Evolutionary conservation across 2,797 vertebrate genomes (phyloP).

Genomic region (Glyptemys insculpta): DNA sequence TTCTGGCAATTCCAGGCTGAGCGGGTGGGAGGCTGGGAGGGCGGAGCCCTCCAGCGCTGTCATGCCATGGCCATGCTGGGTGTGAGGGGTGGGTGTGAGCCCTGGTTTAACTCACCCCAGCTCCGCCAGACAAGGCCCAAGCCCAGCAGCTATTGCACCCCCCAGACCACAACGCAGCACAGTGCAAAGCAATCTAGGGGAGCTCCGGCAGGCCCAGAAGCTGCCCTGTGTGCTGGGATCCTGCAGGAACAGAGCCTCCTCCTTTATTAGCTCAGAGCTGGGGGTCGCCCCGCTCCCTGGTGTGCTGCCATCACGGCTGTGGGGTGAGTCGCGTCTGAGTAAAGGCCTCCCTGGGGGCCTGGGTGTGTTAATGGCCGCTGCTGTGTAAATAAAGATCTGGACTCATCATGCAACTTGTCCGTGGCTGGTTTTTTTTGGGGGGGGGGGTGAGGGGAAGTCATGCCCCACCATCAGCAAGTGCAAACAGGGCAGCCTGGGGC

Average conservation of each 20-base stretch:
- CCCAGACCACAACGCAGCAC: fast-evolving
- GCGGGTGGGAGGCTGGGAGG: fast-evolving
- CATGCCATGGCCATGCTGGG: neutral
- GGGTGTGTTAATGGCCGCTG: neutral
- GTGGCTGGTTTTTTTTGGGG: fast-evolving
- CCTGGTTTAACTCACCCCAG: neutral
- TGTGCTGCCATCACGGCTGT: neutral
- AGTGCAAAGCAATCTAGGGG: neutral
- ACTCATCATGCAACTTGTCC: neutral
- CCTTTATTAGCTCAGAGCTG: fast-evolving
- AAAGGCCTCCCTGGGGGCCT: neutral
- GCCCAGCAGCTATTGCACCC: neutral
- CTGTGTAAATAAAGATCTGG: conserved; percentile 59
- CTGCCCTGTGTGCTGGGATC: neutral
- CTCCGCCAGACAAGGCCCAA: fast-evolving
- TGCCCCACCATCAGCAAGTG: neutral
- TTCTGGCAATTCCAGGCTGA: neutral
- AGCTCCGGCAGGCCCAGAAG: neutral
- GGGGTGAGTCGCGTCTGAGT: neutral
- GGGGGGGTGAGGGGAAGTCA: neutral
- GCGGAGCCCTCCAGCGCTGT: neutral
- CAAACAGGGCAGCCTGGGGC: neutral
- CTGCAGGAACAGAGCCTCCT: neutral
- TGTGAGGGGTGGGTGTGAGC: neutral
- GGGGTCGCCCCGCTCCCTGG: neutral